These are phyloP conservation scores for Drosophila helvetica DNA, from an alignment of 2,888 invertebrate species.

Conservation along the genomic window DNA sequence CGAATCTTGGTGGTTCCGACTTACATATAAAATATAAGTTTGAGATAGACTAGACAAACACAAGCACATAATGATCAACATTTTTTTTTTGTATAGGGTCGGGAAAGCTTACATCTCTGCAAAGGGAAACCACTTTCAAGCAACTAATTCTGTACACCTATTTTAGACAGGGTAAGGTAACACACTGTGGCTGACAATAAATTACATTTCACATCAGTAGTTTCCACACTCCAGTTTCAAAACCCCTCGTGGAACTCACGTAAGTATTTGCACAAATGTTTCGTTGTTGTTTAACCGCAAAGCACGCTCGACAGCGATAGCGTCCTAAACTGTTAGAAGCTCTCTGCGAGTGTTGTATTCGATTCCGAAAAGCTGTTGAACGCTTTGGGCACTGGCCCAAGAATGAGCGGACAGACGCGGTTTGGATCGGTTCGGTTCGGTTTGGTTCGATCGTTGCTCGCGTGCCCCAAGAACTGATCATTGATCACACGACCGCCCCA, in stretches of 20 bases:
- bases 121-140: not conserved
- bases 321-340: constrained; percentile 12
- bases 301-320: constrained; percentile 10
- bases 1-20: not conserved
- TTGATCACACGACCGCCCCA: constrained; percentile 55
- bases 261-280: constrained; percentile 63
- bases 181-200: not conserved
- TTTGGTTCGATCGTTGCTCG: constrained; percentile 46
- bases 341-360: constrained; percentile 1
- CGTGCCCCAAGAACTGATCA: constrained; percentile 50
- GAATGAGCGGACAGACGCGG: constrained; percentile 40
- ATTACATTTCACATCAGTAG: no score
- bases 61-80: no score
- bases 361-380: constrained; percentile 17
- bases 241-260: constrained; percentile 21
- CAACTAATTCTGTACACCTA: not conserved
- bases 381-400: constrained; percentile 34
- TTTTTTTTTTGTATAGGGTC: no score
- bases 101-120: no score
- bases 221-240: constrained; percentile 13
- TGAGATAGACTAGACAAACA: no score
- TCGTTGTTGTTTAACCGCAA: constrained; percentile 12
- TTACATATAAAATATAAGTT: no score
- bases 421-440: no score
- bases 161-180: constrained; percentile 1